Conservation (phyloP, 2,888 invertebrate genomes). For the Arenicola marina region DNA sequence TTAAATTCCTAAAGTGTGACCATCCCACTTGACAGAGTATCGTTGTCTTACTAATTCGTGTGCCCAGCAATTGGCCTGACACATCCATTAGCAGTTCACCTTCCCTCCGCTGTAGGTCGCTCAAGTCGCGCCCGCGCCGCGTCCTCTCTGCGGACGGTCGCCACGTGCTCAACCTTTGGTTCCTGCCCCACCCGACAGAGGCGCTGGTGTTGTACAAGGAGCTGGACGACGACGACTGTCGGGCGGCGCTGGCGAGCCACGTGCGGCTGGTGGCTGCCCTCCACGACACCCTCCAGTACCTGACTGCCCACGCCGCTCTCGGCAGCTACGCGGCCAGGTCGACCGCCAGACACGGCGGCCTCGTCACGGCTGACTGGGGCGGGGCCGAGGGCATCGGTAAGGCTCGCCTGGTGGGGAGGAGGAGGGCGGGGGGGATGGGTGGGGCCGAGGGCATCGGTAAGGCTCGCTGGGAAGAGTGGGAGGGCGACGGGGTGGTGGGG, state of each 20-base stretch:
- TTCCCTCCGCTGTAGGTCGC: slow-evolving; percentile 36
- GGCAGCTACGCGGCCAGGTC: slow-evolving; percentile 50
- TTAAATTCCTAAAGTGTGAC: too few species aligned
- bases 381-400: slow-evolving; percentile 58
- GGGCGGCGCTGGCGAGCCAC: slow-evolving; percentile 42
- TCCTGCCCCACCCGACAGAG: slow-evolving; percentile 58
- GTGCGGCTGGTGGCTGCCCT: slow-evolving; percentile 50
- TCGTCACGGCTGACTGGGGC: slow-evolving; percentile 58
- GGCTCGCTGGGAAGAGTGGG: background rate
- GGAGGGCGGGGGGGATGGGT: too few species aligned
- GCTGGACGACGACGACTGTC: slow-evolving; percentile 46
- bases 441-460: slow-evolving; percentile 5
- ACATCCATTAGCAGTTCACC: too few species aligned
- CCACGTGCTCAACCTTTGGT: slow-evolving; percentile 59
- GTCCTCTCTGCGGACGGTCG: slow-evolving; percentile 52
- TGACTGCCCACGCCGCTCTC: slow-evolving; percentile 55
- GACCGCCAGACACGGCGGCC: slow-evolving; percentile 46
- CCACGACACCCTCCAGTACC: slow-evolving; percentile 59
- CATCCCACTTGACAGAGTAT: too few species aligned
- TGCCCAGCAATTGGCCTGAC: too few species aligned
- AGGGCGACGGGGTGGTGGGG: background rate
- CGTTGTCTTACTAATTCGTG: too few species aligned
- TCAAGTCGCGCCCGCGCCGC: slow-evolving; percentile 51
- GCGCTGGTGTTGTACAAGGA: slow-evolving; percentile 54
- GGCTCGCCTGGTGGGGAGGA: too few species aligned